These are phyloP conservation scores for Hypotaenidia okinawae DNA, from an alignment of 2,797 vertebrate genomes.

Conservation along the genomic window DNA sequence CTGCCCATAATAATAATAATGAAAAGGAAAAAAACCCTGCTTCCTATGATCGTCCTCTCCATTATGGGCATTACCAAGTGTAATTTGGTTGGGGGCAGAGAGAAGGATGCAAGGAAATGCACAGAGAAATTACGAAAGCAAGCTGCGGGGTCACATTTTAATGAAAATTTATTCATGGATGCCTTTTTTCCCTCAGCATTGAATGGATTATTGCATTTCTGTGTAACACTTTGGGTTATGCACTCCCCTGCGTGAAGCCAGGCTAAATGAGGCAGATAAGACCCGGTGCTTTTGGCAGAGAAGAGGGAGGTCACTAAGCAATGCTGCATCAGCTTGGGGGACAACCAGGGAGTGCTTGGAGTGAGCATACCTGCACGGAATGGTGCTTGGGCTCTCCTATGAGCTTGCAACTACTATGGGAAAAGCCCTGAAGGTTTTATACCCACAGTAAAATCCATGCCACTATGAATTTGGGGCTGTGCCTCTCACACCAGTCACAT, in stretches of 20 bases:
- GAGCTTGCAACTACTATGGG: background rate
- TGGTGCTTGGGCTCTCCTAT: background rate
- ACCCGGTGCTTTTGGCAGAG: accelerated
- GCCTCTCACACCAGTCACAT: accelerated
- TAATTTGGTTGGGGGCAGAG: background rate
- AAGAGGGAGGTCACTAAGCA: accelerated
- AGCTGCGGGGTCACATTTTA: slow-evolving; percentile 10
- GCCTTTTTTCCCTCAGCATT: background rate
- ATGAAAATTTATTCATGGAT: slow-evolving; percentile 43
- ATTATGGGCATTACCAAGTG: background rate
- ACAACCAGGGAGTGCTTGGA: background rate
- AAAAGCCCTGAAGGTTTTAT: background rate
- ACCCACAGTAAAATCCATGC: background rate
- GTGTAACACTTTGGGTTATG: background rate
- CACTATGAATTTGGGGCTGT: background rate
- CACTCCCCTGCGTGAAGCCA: background rate
- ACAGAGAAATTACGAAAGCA: background rate
- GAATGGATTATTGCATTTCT: slow-evolving; percentile 3
- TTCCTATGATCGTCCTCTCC: background rate
- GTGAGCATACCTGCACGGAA: background rate
- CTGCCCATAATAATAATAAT: background rate
- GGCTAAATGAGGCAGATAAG: background rate
- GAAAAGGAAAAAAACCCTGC: background rate
- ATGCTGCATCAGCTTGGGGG: background rate
- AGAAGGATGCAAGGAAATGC: background rate